Evolutionary conservation across 2,113 vertebrate genomes (phyloP).

Genomic region (Camelus dromedarius): DNA sequence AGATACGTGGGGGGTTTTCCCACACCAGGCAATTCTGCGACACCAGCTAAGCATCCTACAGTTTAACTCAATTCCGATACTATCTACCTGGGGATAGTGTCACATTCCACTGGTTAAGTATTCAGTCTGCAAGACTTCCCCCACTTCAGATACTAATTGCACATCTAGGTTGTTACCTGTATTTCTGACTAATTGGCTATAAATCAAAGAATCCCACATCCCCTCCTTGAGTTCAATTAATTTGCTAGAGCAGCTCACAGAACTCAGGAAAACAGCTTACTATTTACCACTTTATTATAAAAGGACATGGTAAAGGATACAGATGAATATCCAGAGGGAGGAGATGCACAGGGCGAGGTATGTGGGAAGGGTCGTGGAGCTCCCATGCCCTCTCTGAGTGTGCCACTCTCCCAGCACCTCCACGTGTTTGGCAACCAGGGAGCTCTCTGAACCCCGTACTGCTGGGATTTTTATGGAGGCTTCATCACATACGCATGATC

Average conservation of each 20-base stretch:
- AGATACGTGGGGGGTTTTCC: neutral
- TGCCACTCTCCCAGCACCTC: neutral
- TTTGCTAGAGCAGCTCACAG: neutral
- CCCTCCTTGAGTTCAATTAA: neutral
- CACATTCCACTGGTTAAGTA: neutral
- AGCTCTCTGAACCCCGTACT: neutral
- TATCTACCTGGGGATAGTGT: neutral
- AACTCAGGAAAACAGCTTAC: neutral
- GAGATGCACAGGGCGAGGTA: neutral
- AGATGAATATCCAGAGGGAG: neutral
- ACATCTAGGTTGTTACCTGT: neutral
- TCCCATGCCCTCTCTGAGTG: neutral
- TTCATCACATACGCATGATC: neutral
- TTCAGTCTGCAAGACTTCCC: neutral
- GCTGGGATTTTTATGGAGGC: neutral
- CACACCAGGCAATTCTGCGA: neutral
- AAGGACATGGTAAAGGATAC: neutral
- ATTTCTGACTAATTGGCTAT: neutral
- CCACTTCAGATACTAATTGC: neutral
- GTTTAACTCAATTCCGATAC: neutral
- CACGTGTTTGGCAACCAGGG: neutral
- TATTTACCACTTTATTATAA: neutral
- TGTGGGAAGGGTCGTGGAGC: neutral
- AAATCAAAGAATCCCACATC: neutral
- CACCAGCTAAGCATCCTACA: neutral